Base-by-base conservation (phyloP, 2,113 vertebrate genomes). In the Pontoporia blainvillei region DNA sequence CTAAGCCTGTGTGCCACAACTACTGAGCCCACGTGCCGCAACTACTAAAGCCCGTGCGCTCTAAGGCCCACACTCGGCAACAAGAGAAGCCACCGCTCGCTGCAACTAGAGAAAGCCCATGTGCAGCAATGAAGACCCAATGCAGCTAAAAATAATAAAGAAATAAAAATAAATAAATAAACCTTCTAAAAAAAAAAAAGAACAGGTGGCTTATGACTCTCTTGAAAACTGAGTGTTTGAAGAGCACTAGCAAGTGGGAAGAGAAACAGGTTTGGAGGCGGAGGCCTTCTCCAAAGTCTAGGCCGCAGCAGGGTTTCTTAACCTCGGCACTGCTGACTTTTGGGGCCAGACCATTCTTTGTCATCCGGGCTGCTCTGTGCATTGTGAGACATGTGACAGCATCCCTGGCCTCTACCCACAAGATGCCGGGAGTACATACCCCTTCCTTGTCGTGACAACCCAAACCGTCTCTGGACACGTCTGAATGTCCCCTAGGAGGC, bases 241-340 rank as follows among this genome's bases (percentile, higher is more conserved):
- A 61, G 36, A 23, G 13, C 6, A 5, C 21, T 8, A 8, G 10
- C 2, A 3, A 7, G 23, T 4, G 20, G 6, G 34, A 44, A 21
- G 61, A 39, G 44, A 52, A 10, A 12, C 10, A 8, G 4, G 25
- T 5, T 6, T 13, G 13, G 5, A 21, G 36, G 11, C 13, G 8
- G 31, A 15, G 17, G 34, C 31, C 46, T 76, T n/a, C 67, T 41
- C 15, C 27, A 5, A 69, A 12, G n/a, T 7, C 61, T 7, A 31
- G 57, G 39, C 54, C 39, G 21, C 44, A 29, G 52, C 2, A 0
- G 75, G 21, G 8, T 6, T 52, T 21, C 93, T n/a, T 1, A 20
- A 3, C 36, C 6, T 20, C 17, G 27, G 52, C 0, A 2, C 31
- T 8, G 6, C 2, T 11, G 17, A 36, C 72, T 17, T 41, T 4